Evolutionary conservation across 2,888 invertebrate genomes (phyloP).

Genomic region (Poecilus cupreus): DNA sequence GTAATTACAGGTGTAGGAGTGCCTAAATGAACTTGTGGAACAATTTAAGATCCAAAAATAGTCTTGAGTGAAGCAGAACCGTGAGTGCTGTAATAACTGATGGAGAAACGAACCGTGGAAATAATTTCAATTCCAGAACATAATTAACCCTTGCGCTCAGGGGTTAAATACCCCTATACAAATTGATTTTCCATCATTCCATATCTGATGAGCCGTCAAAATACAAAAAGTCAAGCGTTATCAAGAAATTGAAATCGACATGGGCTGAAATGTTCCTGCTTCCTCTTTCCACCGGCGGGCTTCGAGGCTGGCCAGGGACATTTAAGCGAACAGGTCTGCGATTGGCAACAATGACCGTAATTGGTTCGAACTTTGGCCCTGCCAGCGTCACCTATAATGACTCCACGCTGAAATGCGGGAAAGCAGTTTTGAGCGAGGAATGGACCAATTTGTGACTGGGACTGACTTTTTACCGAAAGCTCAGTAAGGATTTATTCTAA

Average conservation of each 20-base stretch:
- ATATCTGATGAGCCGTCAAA: conserved; percentile 60
- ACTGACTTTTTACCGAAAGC: neutral
- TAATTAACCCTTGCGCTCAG: conserved; percentile 54
- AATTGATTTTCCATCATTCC: conserved; percentile 59
- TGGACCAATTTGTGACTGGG: neutral
- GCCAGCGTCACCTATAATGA: conserved; percentile 68
- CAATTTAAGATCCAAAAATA: neutral
- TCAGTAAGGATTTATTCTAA: too few species aligned
- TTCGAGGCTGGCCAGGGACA: conserved; percentile 64
- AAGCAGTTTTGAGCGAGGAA: conserved; percentile 48
- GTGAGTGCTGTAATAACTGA: too few species aligned
- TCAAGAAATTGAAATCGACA: conserved; percentile 71
- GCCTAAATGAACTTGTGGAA: neutral
- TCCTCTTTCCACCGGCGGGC: conserved; percentile 42
- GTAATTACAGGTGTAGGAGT: too few species aligned
- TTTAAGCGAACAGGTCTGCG: conserved; percentile 69
- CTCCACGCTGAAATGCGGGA: conserved; percentile 63
- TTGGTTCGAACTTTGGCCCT: conserved; percentile 72
- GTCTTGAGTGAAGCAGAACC: neutral
- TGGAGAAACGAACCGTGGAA: neutral
- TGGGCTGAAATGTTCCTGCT: conserved; percentile 62
- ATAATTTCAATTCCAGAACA: conserved; percentile 53
- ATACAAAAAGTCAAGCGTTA: conserved; percentile 64
- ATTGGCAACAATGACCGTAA: conserved; percentile 72
- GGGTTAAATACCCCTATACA: conserved; percentile 59